Conservation (phyloP, 1,140 invertebrate species). For the Musca domestica region DNA sequence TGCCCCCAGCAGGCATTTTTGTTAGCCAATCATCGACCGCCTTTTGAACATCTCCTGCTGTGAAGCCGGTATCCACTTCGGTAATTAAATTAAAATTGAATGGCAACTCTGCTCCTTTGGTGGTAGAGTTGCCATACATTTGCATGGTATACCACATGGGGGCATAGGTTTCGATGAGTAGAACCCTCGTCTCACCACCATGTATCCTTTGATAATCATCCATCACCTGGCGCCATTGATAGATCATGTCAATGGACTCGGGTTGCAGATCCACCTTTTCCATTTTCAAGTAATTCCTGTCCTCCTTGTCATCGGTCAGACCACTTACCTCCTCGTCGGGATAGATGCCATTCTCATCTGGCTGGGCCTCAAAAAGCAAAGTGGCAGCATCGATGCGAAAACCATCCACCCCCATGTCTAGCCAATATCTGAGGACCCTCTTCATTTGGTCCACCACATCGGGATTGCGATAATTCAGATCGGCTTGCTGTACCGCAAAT, state of each 20-base stretch:
- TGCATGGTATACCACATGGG: conserved; percentile 54
- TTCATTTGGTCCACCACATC: conserved; percentile 66
- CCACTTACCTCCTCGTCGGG: conserved; percentile 61
- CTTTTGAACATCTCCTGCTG: conserved; percentile 49
- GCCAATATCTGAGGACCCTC: conserved; percentile 70
- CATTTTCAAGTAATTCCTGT: conserved; percentile 62
- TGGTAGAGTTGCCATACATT: conserved; percentile 60
- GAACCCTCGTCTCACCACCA: conserved; percentile 58
- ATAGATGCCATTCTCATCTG: conserved; percentile 54
- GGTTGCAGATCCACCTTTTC: conserved; percentile 63
- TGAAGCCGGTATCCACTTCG: conserved; percentile 52
- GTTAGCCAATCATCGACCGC: conserved; percentile 55
- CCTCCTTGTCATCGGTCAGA: conserved; percentile 51
- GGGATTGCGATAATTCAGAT: conserved; percentile 69
- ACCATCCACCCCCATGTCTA: conserved; percentile 72
- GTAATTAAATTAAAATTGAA: conserved; percentile 62
- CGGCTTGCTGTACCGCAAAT: conserved; percentile 64
- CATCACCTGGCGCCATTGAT: conserved; percentile 61
- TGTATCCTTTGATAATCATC: conserved; percentile 58
- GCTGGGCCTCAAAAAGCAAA: conserved; percentile 59
- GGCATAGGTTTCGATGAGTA: conserved; percentile 70
- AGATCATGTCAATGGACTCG: conserved; percentile 63
- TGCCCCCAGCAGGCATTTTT: conserved; percentile 51
- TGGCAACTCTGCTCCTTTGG: conserved; percentile 59
- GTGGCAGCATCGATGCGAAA: conserved; percentile 69